A percentile compares a stretch with the other conserved stretches of the same genome.
Conservation (phyloP, 1,140 invertebrate genomes). For the Drosophila guanche region DNA sequence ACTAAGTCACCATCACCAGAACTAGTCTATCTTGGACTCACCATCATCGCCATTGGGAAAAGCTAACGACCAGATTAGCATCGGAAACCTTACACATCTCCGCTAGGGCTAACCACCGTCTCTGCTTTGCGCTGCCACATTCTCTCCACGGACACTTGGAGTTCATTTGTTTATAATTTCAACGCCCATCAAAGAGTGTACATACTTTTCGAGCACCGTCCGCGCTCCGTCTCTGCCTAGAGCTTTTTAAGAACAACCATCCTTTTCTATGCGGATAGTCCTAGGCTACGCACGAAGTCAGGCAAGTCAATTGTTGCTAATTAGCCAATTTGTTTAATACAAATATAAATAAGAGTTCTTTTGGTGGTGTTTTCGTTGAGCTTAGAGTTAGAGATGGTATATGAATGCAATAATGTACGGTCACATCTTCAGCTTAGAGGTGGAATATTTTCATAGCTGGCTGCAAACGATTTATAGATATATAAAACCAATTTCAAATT, state of each 20-base stretch:
- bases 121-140: conserved; percentile 4
- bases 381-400: conserved; percentile 32
- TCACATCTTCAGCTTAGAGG: conserved; percentile 10
- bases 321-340: background rate
- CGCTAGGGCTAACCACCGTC: conserved; percentile 22
- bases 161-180: conserved; percentile 43
- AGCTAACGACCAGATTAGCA: background rate
- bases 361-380: conserved; percentile 43
- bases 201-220: conserved; percentile 36
- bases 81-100: conserved; percentile 14
- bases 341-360: conserved; percentile 27
- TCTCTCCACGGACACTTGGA: conserved; percentile 9
- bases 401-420: conserved; percentile 2
- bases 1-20: conserved; percentile 17
- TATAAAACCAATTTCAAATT: background rate
- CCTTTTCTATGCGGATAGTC: too few relatives aligned
- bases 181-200: conserved; percentile 29
- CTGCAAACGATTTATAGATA: background rate
- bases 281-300: background rate
- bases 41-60: conserved; percentile 1
- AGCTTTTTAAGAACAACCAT: background rate
- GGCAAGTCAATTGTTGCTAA: background rate
- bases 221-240: background rate
- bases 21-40: conserved; percentile 21
- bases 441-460: background rate